A percentile compares a stretch with the other conserved stretches of the same genome.
Conservation (phyloP, 2,113 vertebrate genomes). For the Dasyprocta punctata region DNA sequence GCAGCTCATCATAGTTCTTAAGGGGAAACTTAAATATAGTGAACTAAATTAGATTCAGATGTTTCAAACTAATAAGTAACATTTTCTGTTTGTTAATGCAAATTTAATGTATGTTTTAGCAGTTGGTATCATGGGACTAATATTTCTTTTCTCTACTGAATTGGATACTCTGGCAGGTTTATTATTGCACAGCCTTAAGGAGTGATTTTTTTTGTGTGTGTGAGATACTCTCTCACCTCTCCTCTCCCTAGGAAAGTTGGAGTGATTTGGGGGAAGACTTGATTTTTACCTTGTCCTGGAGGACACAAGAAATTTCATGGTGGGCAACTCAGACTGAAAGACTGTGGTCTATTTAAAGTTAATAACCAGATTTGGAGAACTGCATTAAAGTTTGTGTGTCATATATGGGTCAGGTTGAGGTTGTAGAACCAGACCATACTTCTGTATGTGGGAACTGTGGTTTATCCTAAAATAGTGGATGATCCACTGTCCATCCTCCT, state of each 20-base stretch:
- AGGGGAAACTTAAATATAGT: neutral
- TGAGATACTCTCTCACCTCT: neutral
- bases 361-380: neutral
- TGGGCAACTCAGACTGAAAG: neutral
- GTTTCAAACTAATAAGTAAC: conserved; percentile 19
- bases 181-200: neutral
- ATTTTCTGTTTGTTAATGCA: conserved; percentile 9
- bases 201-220: neutral
- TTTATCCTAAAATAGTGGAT: neutral
- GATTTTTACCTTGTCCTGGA: neutral
- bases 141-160: conserved; percentile 28
- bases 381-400: neutral
- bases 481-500: neutral
- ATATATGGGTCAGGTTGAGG: neutral
- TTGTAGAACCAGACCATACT: neutral
- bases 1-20: neutral
- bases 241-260: neutral
- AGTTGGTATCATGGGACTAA: neutral
- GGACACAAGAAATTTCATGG: neutral
- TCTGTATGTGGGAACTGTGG: neutral
- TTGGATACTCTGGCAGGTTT: neutral
- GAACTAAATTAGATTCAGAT: conserved; percentile 41
- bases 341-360: neutral
- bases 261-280: neutral
- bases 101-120: neutral